Evolutionary conservation across 1,140 invertebrate species (phyloP).

Genomic region (Aphelenchoides fujianensis): DNA sequence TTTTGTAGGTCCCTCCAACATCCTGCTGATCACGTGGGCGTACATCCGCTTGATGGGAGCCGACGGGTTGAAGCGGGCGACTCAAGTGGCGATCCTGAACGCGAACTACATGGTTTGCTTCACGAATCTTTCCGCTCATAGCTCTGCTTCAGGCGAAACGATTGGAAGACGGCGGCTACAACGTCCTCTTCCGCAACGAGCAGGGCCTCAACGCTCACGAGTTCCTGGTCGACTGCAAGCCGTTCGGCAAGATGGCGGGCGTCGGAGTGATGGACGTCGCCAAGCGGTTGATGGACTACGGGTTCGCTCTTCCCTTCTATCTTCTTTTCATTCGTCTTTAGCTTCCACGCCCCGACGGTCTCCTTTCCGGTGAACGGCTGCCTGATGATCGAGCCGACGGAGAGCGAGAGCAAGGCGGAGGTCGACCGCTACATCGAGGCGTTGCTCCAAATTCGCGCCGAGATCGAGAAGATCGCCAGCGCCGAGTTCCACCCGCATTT

Average conservation of each 20-base stretch:
- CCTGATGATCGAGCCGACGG: slow-evolving; percentile 95
- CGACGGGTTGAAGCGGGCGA: slow-evolving; percentile 80
- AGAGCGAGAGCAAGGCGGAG: slow-evolving; percentile 90
- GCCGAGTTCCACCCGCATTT: slow-evolving; percentile 66
- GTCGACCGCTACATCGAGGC: slow-evolving; percentile 90
- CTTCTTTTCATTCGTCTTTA: too few species aligned
- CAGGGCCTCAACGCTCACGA: slow-evolving; percentile 75
- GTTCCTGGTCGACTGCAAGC: slow-evolving; percentile 82
- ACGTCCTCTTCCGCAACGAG: slow-evolving; percentile 67
- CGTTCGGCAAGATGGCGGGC: slow-evolving; percentile 89
- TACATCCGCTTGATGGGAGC: slow-evolving; percentile 99
- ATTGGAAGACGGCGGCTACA: slow-evolving; percentile 43
- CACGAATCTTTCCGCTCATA: too few species aligned
- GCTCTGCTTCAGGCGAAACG: too few species aligned
- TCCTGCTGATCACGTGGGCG: slow-evolving; percentile 96
- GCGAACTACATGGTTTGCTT: slow-evolving; percentile 99
- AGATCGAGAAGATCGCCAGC: slow-evolving; percentile 71
- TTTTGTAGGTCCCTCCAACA: slow-evolving; percentile 71
- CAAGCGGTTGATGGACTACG: slow-evolving; percentile 95
- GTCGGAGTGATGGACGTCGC: slow-evolving; percentile 95
- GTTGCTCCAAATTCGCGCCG: slow-evolving; percentile 79
- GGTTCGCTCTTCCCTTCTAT: too few species aligned
- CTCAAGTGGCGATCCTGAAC: slow-evolving; percentile 93
- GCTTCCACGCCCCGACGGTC: slow-evolving; percentile 88
- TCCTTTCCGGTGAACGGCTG: slow-evolving; percentile 91